Percentiles rank a stretch among this genome's conserved stretches.
These are phyloP conservation scores for Eolophus roseicapilla DNA, from an alignment of 2,113 vertebrate genomes.

Conservation along the genomic window DNA sequence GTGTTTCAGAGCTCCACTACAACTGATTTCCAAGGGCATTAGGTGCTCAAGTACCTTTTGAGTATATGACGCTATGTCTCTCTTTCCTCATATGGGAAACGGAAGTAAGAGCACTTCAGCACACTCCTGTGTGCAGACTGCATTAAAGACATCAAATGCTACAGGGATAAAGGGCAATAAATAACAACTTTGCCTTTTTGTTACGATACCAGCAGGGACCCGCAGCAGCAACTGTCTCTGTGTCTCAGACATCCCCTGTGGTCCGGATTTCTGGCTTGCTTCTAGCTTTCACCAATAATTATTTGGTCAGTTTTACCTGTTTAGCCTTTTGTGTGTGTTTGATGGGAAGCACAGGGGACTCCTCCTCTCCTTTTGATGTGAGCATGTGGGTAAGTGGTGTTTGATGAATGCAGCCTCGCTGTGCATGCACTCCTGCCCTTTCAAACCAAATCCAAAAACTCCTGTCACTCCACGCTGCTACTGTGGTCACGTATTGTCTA, in stretches of 20 bases:
- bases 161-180: not conserved
- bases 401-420: not conserved
- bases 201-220: not conserved
- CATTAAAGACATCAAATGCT: constrained; percentile 7
- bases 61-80: not conserved
- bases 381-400: not conserved
- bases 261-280: not conserved
- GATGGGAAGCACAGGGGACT: not conserved
- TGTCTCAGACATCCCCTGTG: not conserved
- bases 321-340: not conserved
- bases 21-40: not conserved
- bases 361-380: not conserved
- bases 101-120: constrained; percentile 4
- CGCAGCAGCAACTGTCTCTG: not conserved
- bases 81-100: not conserved
- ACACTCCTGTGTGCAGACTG: not conserved
- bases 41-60: constrained; percentile 2
- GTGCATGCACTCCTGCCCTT: not conserved
- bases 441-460: not conserved
- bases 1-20: not conserved
- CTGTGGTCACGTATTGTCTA: not conserved
- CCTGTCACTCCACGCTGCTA: not conserved
- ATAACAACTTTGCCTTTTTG: constrained; percentile 11
- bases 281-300: not conserved
- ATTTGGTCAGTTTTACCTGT: not conserved